These are phyloP conservation scores for Drosophila subobscura DNA, from an alignment of 1,140 invertebrate genomes.

Conservation along the genomic window DNA sequence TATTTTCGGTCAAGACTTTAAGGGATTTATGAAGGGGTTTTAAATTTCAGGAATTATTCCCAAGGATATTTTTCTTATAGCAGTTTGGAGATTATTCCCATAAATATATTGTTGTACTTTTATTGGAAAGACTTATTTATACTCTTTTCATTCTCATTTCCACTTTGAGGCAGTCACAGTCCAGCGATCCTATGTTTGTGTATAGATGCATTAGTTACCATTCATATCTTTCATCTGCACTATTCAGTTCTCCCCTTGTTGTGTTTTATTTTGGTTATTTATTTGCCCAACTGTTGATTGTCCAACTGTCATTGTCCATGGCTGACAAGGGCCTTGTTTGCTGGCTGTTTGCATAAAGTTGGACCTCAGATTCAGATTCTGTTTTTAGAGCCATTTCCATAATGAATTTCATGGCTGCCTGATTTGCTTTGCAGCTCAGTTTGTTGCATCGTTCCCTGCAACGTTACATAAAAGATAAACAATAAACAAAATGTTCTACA, in stretches of 20 bases:
- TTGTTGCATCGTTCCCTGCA: conserved; percentile 8
- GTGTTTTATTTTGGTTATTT: conserved; percentile 22
- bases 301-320: conserved; percentile 38
- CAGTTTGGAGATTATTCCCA: too few species aligned
- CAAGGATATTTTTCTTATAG: too few species aligned
- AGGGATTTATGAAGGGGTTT: too few species aligned
- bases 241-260: background rate
- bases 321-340: conserved; percentile 18
- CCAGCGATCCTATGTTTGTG: too few species aligned
- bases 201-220: too few species aligned
- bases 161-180: too few species aligned
- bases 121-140: too few species aligned
- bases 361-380: conserved; percentile 25
- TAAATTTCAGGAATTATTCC: too few species aligned
- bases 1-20: too few species aligned
- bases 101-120: too few species aligned
- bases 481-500: conserved; percentile 4
- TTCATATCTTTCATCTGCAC: too few species aligned
- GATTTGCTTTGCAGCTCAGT: conserved; percentile 1
- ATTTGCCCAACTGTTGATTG: conserved; percentile 35
- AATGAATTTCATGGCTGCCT: conserved; percentile 41
- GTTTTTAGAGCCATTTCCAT: conserved; percentile 19
- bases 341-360: conserved; percentile 51
- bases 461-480: conserved; percentile 37
- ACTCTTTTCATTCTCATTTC: too few species aligned